Base-by-base conservation (phyloP, 1,140 invertebrate species). In the Cydia amplana region DNA sequence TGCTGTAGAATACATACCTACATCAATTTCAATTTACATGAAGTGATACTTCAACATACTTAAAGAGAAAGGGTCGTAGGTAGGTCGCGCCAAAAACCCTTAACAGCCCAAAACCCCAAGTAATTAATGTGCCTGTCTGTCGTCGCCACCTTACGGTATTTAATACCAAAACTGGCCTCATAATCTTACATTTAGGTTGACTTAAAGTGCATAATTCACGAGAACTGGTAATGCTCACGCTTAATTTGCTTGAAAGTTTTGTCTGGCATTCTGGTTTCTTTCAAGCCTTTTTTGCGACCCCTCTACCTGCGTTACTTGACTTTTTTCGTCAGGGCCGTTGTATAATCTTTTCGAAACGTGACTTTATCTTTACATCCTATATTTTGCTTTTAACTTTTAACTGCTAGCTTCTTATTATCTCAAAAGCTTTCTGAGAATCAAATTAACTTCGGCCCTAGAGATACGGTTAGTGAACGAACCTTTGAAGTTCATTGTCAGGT, bases 151-250 rank as follows among this genome's bases (percentile, higher is more conserved):
- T n/a, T 23, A 60, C 20, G 55, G 18, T 60, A n/a, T 60, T 23
- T 60, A 51, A 51, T 51, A 51, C 55, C 16, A 23, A 36, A 67
- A 67, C 28, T 16, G 25, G 16, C 28, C 16, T 25, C 25, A 5
- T 20, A 32, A 32, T 16, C 16, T 60, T 60, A 23, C 64, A 64
- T 64, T 64, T 64, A 67, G 64, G 23, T 67, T 32, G 18, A 43
- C n/a, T 5, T 64, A 78, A 82, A 73, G 67, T 72, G 65, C 36
- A 43, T 79, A 75, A 80, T 75, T 77, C 55, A 74, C 73, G 76
- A 81, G 74, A 83, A 80, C 77, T 78, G 73, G 75, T 79, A 78
- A 75, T 65, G 77, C 77, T 79, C 80, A 80, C 80, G 79, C 75
- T 78, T 80, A 83, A 77, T 82, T 79, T 79, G 72, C 78, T 79